Base-by-base conservation (phyloP, 2,113 vertebrate species). In the Cryptotis parvus region DNA sequence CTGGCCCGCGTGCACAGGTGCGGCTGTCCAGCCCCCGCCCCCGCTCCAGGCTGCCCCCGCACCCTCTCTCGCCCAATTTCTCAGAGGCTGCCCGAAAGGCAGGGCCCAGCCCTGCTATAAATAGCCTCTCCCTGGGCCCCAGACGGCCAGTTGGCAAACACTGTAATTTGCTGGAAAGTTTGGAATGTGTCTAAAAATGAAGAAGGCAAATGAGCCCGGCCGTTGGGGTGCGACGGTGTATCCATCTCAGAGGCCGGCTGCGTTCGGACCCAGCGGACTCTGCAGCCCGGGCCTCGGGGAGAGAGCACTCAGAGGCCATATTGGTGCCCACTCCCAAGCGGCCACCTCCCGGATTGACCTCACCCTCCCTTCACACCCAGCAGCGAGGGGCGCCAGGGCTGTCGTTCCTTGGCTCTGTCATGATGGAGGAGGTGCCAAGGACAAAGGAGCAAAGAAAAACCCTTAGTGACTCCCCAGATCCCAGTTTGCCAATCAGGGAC, bases 111-210 rank as follows among this genome's bases (percentile, higher is more conserved):
- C 7, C 70, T 2, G 4, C 79, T 95, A 97, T 95, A 95, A 97
- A 94, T 89, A 97, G 74, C 5, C 0, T 43, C 92, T 91, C 91
- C 93, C 73, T 94, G 85, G 55, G 77, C 77, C 89, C 91, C 91
- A 94, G 94, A 96, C 94, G 43, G 92, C 92, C 80, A 76, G 27
- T 94, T 97, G 97, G 94, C 95, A 97, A 97, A 97, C 85, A 96
- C 95, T 91, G 49, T 83, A 95, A 97, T 97, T 97, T 96, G 89
- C 95, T 96, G 91, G 94, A 96, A 96, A 88, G 77, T 89, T 91
- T 95, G 92, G 83, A 92, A 39, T 77, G 87, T 85, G 0, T 93
- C 89, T 84, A 97, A 97, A 94, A 66, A 94, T 90, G 95, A 96
- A 97, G 85, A 94, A 96, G 31, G 35, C 90, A 92, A 95, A 72